Conservation (phyloP, 2,113 vertebrate genomes). For the Elephantulus edwardii region DNA sequence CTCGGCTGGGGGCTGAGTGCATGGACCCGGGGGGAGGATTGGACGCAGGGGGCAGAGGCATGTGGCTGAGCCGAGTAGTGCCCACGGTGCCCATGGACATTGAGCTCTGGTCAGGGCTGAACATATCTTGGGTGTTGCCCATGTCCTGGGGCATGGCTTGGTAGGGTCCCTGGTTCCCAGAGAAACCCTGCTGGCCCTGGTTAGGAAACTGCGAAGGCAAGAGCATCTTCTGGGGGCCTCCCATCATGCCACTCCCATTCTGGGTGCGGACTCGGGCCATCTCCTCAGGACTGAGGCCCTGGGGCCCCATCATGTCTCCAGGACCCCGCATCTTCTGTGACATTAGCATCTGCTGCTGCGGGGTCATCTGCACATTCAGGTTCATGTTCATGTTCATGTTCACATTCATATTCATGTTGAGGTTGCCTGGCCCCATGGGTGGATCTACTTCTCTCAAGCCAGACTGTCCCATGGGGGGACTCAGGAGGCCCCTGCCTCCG, state of each 20-base stretch:
- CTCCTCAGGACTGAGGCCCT: constrained; percentile 89
- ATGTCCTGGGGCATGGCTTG: constrained; percentile 87
- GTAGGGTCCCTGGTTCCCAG: constrained; percentile 86
- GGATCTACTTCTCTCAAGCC: constrained; percentile 92
- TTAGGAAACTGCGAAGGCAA: constrained; percentile 88
- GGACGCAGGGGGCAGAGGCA: constrained; percentile 85
- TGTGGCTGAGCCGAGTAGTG: constrained; percentile 92
- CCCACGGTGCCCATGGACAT: constrained; percentile 84
- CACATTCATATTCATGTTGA: constrained; percentile 91
- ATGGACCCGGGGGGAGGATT: constrained; percentile 79
- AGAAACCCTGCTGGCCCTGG: constrained; percentile 88
- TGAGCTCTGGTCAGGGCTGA: constrained; percentile 88
- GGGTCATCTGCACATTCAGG: constrained; percentile 92
- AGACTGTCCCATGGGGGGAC: constrained; percentile 88
- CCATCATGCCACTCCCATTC: constrained; percentile 86
- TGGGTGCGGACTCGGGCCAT: constrained; percentile 89
- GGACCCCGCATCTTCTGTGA: constrained; percentile 92
- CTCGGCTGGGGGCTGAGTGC: constrained; percentile 85
- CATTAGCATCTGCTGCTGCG: constrained; percentile 92
- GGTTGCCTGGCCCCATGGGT: constrained; percentile 87
- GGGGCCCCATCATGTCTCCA: constrained; percentile 83
- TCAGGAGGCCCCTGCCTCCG: constrained; percentile 90
- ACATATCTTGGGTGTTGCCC: constrained; percentile 87
- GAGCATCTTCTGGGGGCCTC: constrained; percentile 88
- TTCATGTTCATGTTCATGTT: constrained; percentile 92